Evolutionary conservation across 2,113 vertebrate genomes (phyloP).

Genomic region (Lampris incognitus): DNA sequence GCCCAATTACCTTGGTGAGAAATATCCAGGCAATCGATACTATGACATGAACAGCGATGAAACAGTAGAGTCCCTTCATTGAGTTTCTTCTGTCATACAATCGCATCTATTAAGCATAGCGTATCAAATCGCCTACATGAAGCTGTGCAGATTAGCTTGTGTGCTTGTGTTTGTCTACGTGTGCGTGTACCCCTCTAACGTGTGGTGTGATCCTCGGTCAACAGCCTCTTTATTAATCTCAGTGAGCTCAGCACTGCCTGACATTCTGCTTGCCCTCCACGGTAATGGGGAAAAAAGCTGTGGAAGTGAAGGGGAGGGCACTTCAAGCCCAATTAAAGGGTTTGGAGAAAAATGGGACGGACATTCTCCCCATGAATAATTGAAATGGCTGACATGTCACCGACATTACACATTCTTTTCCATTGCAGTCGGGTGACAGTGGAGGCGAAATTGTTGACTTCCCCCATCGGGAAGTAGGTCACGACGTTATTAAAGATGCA

Average conservation of each 20-base stretch:
- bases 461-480: slow-evolving; percentile 74
- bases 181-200: slow-evolving; percentile 4
- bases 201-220: slow-evolving; percentile 19
- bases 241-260: slow-evolving; percentile 12
- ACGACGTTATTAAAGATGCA: slow-evolving; percentile 72
- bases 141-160: too few relatives aligned
- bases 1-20: not conserved
- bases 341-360: slow-evolving; percentile 68
- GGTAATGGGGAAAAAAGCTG: slow-evolving; percentile 27
- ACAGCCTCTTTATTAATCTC: slow-evolving; percentile 35
- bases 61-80: too few relatives aligned
- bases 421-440: slow-evolving; percentile 41
- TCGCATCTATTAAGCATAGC: too few relatives aligned
- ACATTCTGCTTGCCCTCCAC: slow-evolving; percentile 8
- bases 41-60: too few relatives aligned
- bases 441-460: slow-evolving; percentile 69
- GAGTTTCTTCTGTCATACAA: too few relatives aligned
- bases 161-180: not conserved
- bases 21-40: too few relatives aligned
- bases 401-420: slow-evolving; percentile 72
- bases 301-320: slow-evolving; percentile 33
- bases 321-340: slow-evolving; percentile 69
- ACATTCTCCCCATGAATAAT: slow-evolving; percentile 76
- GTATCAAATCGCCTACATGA: too few relatives aligned
- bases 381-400: slow-evolving; percentile 72